phyloP scores from a whole-genome alignment of 2,113 vertebrate species.

The Lepidiolamprologus cunningtoni region DNA sequence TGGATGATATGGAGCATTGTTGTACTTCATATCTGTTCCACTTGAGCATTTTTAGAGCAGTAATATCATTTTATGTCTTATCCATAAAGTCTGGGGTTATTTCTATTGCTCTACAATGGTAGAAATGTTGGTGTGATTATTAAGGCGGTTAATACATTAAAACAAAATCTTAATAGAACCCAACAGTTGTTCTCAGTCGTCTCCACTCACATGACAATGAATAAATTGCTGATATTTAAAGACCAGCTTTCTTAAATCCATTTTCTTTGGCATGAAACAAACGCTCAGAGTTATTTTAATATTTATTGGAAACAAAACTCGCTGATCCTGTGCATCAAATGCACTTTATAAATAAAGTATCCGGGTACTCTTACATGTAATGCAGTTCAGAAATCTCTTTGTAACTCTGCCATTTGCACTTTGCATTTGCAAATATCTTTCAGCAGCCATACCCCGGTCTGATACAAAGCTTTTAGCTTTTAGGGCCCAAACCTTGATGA shows the following conservation, averaged over 20 bases:
- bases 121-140: not conserved
- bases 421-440: not conserved
- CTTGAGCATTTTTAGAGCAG: not conserved
- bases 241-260: fast-evolving
- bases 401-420: not conserved
- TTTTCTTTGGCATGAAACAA: not conserved
- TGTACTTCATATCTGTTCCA: not conserved
- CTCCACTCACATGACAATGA: not conserved
- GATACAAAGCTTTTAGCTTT: not conserved
- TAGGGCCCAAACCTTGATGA: not conserved
- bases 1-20: not conserved
- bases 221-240: not conserved
- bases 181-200: not conserved
- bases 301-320: not conserved
- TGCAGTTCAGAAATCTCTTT: not conserved
- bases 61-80: not conserved
- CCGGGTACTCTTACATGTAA: not conserved
- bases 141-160: not conserved
- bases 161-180: not conserved
- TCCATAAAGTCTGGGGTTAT: not conserved
- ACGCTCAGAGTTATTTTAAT: not conserved
- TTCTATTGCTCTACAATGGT: not conserved
- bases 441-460: not conserved
- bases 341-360: not conserved
- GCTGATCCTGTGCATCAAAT: not conserved